A percentile compares a stretch with the other conserved stretches of the same genome.
Conservation (phyloP, 2,113 vertebrate species). For the Carassius gibelio region DNA sequence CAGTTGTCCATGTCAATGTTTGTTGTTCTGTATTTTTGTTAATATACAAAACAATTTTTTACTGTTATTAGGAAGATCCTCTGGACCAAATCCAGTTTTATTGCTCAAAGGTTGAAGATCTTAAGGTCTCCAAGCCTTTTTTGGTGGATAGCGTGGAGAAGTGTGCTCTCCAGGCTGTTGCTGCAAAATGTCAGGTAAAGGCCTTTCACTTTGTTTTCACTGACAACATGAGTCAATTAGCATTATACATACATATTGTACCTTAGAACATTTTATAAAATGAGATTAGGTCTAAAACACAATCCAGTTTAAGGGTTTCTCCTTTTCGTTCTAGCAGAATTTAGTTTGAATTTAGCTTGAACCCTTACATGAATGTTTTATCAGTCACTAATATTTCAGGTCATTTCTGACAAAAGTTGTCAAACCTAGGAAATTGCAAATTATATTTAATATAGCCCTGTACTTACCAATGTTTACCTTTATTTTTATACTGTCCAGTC, state of each 20-base stretch:
- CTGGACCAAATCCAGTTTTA: slow-evolving; percentile 77
- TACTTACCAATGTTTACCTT: no score
- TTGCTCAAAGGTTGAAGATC: slow-evolving; percentile 59
- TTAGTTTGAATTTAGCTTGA: no score
- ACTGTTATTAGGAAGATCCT: slow-evolving; percentile 71
- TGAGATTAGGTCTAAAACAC: no score
- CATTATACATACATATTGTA: neutral
- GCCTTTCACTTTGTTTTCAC: neutral
- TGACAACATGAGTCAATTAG: neutral
- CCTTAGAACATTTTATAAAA: no score
- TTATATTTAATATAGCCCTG: no score
- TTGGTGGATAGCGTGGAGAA: slow-evolving; percentile 74
- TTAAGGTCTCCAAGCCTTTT: slow-evolving; percentile 53
- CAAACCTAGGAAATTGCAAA: no score
- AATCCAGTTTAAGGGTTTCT: no score
- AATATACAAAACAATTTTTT: neutral
- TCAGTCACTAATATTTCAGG: no score
- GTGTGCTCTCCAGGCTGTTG: slow-evolving; percentile 85
- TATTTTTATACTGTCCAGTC: no score
- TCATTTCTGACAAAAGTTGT: no score
- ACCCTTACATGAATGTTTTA: no score
- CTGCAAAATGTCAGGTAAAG: slow-evolving; percentile 82
- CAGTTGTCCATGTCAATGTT: neutral
- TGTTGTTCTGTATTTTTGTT: neutral
- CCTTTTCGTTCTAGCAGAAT: no score